Evolutionary conservation across 92 coral and sea anemone species (phyloP).

Genomic region (Epizoanthus fatuus): DNA sequence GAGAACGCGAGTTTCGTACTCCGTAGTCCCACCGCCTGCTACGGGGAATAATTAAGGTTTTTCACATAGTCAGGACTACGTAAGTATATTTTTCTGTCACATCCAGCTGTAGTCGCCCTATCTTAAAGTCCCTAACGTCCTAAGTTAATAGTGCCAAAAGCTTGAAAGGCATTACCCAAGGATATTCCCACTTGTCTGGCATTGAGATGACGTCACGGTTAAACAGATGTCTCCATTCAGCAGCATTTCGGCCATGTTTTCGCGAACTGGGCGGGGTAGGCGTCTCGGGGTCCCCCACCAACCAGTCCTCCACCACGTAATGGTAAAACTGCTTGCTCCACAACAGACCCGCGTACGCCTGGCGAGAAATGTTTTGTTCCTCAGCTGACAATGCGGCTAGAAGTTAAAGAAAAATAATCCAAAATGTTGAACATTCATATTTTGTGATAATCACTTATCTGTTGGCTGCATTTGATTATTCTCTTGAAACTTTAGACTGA

Average conservation of each 20-base stretch:
- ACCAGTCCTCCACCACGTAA: constrained; percentile 95
- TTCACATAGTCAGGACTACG: too few species aligned
- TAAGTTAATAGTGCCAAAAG: not conserved
- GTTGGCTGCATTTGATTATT: not conserved
- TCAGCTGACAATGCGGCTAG: constrained; percentile 71
- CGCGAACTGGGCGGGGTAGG: constrained; percentile 88
- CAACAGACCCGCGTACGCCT: constrained; percentile 95
- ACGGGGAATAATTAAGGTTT: too few species aligned
- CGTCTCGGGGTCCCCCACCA: constrained; percentile 88
- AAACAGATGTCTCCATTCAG: constrained; percentile 91
- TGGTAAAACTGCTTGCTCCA: constrained; percentile 99
- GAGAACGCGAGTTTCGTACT: too few species aligned
- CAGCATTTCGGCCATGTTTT: constrained; percentile 81
- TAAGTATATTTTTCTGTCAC: too few species aligned
- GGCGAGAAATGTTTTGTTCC: constrained; percentile 89
- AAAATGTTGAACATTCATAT: not conserved
- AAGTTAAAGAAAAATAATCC: not conserved
- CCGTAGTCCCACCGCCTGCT: too few species aligned
- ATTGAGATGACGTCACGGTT: constrained; percentile 94
- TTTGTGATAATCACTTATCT: not conserved
- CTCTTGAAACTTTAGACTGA: not conserved
- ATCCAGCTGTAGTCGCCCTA: too few species aligned
- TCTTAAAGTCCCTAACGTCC: too few species aligned
- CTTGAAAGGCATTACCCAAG: constrained; percentile 81
- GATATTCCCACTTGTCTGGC: constrained; percentile 99